phyloP scores from a whole-genome alignment of 2,888 invertebrate genomes.

The Helicoverpa assulta region DNA sequence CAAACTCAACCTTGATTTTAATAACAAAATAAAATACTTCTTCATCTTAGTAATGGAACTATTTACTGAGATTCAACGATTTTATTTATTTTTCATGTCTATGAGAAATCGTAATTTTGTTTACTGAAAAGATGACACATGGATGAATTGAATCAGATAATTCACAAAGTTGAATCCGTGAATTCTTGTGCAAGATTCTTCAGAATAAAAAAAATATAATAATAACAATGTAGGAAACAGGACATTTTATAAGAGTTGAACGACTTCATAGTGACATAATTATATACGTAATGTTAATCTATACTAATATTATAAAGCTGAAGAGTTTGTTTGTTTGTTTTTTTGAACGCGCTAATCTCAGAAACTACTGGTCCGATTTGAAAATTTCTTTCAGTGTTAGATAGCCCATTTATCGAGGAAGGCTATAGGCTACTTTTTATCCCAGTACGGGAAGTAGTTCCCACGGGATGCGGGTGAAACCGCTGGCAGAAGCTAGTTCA shows the following conservation, averaged over 20 bases:
- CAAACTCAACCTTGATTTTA: constrained; percentile 53
- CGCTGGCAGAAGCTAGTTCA: too few species aligned
- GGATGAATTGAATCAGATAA: background rate
- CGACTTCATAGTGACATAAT: constrained; percentile 26
- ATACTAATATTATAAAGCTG: too few species aligned
- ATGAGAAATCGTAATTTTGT: background rate
- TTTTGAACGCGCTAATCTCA: too few species aligned
- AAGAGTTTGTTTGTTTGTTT: too few species aligned
- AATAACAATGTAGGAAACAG: constrained; percentile 1
- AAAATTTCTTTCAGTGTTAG: too few species aligned
- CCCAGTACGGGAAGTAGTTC: too few species aligned
- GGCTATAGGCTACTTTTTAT: too few species aligned
- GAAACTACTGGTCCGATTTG: too few species aligned
- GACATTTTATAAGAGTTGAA: constrained; percentile 36
- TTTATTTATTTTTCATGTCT: background rate
- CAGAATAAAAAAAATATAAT: background rate
- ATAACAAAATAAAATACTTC: constrained; percentile 28
- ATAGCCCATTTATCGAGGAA: too few species aligned
- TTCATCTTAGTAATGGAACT: constrained; percentile 7
- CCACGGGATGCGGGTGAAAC: too few species aligned
- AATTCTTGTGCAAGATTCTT: background rate
- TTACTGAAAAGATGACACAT: background rate
- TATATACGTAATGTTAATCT: constrained; percentile 1
- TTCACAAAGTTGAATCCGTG: background rate
- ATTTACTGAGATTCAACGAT: background rate